Evolutionary conservation across 2,888 invertebrate genomes (phyloP).

Genomic region (Tipula confusa): DNA sequence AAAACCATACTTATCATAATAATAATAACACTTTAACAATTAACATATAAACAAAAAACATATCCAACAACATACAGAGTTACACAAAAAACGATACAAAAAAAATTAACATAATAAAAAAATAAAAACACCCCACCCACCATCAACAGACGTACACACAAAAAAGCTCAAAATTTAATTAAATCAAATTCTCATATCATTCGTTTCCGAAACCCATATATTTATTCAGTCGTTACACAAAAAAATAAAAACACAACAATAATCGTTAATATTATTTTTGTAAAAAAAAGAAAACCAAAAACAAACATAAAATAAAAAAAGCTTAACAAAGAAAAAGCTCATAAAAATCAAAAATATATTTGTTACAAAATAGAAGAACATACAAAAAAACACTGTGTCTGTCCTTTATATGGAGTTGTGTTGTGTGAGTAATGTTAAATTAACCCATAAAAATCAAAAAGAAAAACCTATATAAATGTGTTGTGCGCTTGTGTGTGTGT

Average conservation of each 20-base stretch:
- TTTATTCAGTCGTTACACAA: background rate
- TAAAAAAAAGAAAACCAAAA: background rate
- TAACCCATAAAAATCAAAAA: conserved; percentile 7
- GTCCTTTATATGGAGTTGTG: background rate
- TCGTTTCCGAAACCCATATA: background rate
- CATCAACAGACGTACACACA: background rate
- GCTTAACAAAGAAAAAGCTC: background rate
- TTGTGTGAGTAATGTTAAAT: background rate
- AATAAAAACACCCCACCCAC: background rate
- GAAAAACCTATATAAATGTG: background rate
- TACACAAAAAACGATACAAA: background rate
- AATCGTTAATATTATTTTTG: background rate
- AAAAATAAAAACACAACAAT: background rate
- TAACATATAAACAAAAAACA: background rate
- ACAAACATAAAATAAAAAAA: background rate
- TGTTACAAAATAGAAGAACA: background rate
- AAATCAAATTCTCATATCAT: conserved; percentile 1
- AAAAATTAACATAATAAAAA: background rate
- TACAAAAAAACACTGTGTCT: background rate
- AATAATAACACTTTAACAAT: background rate
- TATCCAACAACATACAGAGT: background rate
- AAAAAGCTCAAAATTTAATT: conserved; percentile 14
- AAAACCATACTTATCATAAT: background rate
- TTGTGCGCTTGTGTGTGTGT: background rate
- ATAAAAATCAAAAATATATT: background rate